Conservation (phyloP, 2,113 vertebrate genomes). For the Thunnus thynnus region DNA sequence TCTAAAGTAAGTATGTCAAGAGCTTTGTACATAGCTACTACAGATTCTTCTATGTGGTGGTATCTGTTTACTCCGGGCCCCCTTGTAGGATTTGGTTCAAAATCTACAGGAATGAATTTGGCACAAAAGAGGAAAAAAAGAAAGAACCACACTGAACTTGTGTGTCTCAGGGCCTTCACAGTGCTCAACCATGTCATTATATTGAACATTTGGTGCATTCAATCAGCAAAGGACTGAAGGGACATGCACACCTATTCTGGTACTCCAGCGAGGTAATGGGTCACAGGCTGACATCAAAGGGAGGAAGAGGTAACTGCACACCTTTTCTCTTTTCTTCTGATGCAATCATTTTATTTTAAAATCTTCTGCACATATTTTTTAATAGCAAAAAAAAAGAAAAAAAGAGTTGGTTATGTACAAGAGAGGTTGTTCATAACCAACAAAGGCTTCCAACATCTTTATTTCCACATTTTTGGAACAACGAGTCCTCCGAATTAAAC, state of each 20-base stretch:
- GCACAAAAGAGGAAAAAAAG: background rate
- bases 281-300: constrained; percentile 20
- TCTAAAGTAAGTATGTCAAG: background rate
- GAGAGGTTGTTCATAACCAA: background rate
- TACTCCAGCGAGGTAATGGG: background rate
- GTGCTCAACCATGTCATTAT: background rate
- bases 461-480: background rate
- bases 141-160: background rate
- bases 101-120: background rate
- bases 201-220: background rate
- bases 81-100: background rate
- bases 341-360: constrained; percentile 5
- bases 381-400: too few relatives aligned
- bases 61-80: background rate
- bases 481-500: background rate
- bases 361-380: background rate
- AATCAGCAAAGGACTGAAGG: constrained; percentile 1
- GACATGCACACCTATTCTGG: background rate
- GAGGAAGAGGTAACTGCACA: background rate
- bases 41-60: background rate
- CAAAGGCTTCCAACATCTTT: too few relatives aligned
- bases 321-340: constrained; percentile 14
- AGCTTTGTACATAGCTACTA: too few relatives aligned
- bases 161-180: background rate
- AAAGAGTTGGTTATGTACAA: too few relatives aligned